Percentiles rank a stretch among this genome's conserved stretches.
Conservation (phyloP, 2,113 vertebrate genomes). For the Hippoglossus stenolepis region DNA sequence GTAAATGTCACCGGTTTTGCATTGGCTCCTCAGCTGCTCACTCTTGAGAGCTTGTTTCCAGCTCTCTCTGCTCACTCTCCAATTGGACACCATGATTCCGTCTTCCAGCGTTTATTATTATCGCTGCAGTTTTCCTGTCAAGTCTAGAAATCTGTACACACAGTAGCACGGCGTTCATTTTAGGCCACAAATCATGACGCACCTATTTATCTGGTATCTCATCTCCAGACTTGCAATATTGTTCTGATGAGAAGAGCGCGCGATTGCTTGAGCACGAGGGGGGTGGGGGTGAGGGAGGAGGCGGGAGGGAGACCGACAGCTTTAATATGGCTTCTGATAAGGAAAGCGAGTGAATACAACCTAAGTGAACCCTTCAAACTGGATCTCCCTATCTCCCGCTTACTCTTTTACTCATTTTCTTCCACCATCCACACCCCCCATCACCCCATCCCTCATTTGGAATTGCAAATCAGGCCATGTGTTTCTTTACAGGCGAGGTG, state of each 20-base stretch:
- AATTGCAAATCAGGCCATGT: conserved; percentile 64
- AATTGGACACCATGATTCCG: background rate
- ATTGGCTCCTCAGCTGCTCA: conserved; percentile 2
- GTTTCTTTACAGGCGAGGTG: conserved; percentile 46
- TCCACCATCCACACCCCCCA: background rate
- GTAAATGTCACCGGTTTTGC: conserved; percentile 45
- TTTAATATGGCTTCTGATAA: conserved; percentile 64
- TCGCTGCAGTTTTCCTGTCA: conserved; percentile 21
- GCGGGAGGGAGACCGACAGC: background rate
- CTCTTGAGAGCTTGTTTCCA: conserved; percentile 11
- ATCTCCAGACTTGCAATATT: conserved; percentile 49
- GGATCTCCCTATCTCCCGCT: conserved; percentile 35
- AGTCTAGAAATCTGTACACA: background rate
- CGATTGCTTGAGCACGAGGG: conserved; percentile 28
- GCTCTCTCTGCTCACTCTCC: conserved; percentile 12
- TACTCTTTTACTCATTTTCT: conserved; percentile 19
- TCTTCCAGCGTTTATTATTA: conserved; percentile 51
- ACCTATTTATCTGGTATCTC: conserved; percentile 62
- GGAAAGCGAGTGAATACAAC: conserved; percentile 51
- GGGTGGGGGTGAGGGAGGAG: background rate
- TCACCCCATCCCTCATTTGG: conserved; percentile 6
- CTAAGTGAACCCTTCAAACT: conserved; percentile 38
- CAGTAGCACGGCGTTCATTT: conserved; percentile 8
- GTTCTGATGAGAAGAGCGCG: conserved; percentile 33
- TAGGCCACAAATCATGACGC: conserved; percentile 3